A percentile compares a stretch with the other conserved stretches of the same genome.
These are phyloP conservation scores for Sussaba pulchella DNA, from an alignment of 2,888 invertebrate genomes.

Conservation along the genomic window DNA sequence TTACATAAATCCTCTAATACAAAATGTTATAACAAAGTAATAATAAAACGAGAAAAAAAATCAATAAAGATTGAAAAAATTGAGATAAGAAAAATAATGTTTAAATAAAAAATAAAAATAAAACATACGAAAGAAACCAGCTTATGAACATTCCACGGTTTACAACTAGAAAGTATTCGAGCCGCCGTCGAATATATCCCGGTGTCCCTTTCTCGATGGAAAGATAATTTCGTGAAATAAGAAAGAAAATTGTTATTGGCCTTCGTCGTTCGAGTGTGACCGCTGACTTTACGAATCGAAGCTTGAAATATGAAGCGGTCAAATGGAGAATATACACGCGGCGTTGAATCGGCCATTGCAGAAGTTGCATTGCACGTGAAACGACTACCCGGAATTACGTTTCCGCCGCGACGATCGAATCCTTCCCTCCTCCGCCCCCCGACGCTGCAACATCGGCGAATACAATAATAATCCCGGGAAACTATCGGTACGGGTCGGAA, in stretches of 20 bases:
- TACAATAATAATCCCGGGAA: slow-evolving; percentile 49
- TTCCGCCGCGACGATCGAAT: slow-evolving; percentile 63
- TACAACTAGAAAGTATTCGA: slow-evolving; percentile 61
- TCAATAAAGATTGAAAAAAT: no score
- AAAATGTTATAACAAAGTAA: no score
- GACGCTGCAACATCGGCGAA: slow-evolving; percentile 31
- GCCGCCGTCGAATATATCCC: slow-evolving; percentile 45
- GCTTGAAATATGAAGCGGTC: slow-evolving; percentile 47
- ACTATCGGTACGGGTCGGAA: slow-evolving; percentile 46
- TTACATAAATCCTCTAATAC: no score
- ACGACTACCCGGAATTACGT: slow-evolving; percentile 55
- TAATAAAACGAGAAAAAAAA: no score
- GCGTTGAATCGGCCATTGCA: slow-evolving; percentile 20
- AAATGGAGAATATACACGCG: slow-evolving; percentile 9
- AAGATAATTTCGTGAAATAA: slow-evolving; percentile 58
- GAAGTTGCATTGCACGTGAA: slow-evolving; percentile 40
- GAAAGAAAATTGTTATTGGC: slow-evolving; percentile 55
- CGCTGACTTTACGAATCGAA: slow-evolving; percentile 45
- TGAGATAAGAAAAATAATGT: no score
- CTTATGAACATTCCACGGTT: slow-evolving; percentile 41
- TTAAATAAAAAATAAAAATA: neutral
- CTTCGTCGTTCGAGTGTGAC: slow-evolving; percentile 51
- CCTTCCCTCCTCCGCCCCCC: slow-evolving; percentile 3
- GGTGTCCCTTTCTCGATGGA: slow-evolving; percentile 40
- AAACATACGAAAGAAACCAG: neutral